Base-by-base conservation (phyloP, 2,888 invertebrate species). In the Dynastes hyllus region DNA sequence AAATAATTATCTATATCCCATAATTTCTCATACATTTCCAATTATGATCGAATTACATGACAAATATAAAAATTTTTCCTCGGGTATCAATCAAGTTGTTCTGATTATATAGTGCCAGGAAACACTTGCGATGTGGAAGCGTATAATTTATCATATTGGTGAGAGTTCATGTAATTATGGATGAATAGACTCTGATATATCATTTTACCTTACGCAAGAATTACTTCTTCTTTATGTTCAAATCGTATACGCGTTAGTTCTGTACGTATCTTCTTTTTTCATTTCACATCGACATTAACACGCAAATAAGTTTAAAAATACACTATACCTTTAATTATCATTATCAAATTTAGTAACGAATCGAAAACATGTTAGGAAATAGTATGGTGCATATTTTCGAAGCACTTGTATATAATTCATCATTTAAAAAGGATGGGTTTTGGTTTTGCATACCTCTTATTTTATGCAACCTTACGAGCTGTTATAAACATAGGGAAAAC, bases 201-300 rank as follows among this genome's bases (percentile, higher is more conserved):
- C 66, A 67, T 67, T 67, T 67, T 67, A 45, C 45, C 66, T 67
- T 67, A 67, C 66, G 66, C 66, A 67, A 67, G 66, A 45, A 58
- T 58, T 58, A 58, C n/a, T 58, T 58, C 53, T 13, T 53, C 8
- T 16, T 22, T 58, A 58, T 22, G 55, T 58, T 22, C 55, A 58
- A 6, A 58, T 58, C 22, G 22, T 58, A 37, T 37, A 58, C 22
- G 55, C 8, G 55, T 58, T 22, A 22, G 55, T 22, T 22, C 8
- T 22, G 22, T 22, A 22, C 22, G 55, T 8, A 5, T 37, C 4
- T 22, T 16, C 2, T 16, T 3, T 22, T 58, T 22, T 22, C 22
- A 8, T 58, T 1, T 27, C 22, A 22, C 55, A 58, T 58, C 22
- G 16, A 22, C 22, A 58, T 22, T 16, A 4, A 22, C 55, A 58